These are phyloP conservation scores for Meles meles DNA, from an alignment of 2,113 vertebrate species.

Conservation along the genomic window DNA sequence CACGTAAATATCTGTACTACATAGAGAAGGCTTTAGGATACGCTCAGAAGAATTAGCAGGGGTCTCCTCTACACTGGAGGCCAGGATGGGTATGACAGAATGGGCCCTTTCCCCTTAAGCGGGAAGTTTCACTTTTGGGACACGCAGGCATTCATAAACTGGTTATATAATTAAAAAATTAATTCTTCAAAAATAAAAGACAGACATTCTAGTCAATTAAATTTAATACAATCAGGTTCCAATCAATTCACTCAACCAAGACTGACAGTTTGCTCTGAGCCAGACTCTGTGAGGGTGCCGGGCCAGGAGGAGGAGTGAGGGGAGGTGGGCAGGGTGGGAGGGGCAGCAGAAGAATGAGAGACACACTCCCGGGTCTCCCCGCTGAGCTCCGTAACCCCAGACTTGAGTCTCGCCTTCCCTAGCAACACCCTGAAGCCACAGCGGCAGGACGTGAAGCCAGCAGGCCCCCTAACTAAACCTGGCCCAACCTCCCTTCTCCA, in stretches of 20 bases:
- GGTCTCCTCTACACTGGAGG: not conserved
- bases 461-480: not conserved
- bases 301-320: not conserved
- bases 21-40: not conserved
- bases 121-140: not conserved
- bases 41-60: not conserved
- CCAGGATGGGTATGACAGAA: not conserved
- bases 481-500: not conserved
- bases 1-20: not conserved
- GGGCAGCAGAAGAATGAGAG: not conserved
- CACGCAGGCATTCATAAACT: not conserved
- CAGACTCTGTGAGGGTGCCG: not conserved
- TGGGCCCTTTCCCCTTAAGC: not conserved
- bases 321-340: not conserved
- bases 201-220: not conserved
- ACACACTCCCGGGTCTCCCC: not conserved
- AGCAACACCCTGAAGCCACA: not conserved
- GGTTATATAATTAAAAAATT: slow-evolving; percentile 28
- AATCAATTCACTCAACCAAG: not conserved
- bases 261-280: not conserved
- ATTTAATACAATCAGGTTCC: not conserved
- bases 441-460: not conserved
- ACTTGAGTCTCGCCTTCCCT: not conserved
- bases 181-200: not conserved
- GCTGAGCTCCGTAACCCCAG: not conserved